Conservation (phyloP, 1,140 invertebrate species). For the Mya arenaria region DNA sequence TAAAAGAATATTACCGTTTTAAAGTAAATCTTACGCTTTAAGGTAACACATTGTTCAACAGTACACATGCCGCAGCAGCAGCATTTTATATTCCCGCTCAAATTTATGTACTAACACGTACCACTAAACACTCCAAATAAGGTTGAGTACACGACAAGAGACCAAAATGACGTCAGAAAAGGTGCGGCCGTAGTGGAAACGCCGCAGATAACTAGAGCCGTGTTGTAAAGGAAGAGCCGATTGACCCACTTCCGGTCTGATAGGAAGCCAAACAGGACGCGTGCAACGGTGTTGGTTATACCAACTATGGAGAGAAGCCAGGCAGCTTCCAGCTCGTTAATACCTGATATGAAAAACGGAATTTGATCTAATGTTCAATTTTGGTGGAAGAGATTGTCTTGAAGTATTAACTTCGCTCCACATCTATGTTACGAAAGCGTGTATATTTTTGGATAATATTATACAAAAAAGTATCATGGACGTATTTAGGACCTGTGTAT, state of each 20-base stretch:
- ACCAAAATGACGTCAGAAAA: neutral
- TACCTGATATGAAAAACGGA: conserved; percentile 12
- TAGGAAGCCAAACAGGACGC: conserved; percentile 23
- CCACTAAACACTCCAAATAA: conserved; percentile 41
- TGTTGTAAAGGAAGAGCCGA: conserved; percentile 7
- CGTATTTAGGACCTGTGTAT: too few relatives aligned
- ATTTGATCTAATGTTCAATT: too few relatives aligned
- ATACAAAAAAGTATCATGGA: too few relatives aligned
- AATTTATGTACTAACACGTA: neutral
- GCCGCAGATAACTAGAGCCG: conserved; percentile 27
- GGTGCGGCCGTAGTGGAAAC: neutral
- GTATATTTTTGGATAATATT: too few relatives aligned
- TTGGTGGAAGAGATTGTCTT: too few relatives aligned
- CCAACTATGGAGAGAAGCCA: conserved; percentile 23
- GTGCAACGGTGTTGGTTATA: conserved; percentile 32
- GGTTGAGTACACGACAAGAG: conserved; percentile 1
- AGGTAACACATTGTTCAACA: too few relatives aligned
- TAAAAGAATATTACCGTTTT: too few relatives aligned
- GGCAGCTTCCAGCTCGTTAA: neutral
- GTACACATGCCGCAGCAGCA: too few relatives aligned
- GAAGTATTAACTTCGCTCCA: too few relatives aligned
- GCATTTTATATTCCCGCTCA: too few relatives aligned
- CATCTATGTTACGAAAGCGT: too few relatives aligned
- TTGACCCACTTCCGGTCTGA: conserved; percentile 30
- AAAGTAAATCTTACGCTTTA: too few relatives aligned